Conservation (phyloP, 2,113 vertebrate genomes). For the Xenopus borealis region DNA sequence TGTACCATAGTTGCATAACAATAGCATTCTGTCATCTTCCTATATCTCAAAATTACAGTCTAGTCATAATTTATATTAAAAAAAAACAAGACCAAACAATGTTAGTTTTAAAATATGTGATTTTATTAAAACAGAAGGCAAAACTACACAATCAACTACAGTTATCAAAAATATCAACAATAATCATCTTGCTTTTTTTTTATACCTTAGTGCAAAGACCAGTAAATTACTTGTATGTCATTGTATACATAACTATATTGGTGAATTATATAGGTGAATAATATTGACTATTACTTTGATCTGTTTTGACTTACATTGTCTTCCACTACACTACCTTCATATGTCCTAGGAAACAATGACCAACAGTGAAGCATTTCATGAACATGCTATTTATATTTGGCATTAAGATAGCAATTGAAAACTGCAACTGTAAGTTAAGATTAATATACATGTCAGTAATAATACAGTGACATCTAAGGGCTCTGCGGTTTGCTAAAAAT, state of each 20-base stretch:
- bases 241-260: background rate
- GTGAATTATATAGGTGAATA: background rate
- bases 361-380: background rate
- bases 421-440: constrained; percentile 12
- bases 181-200: too few relatives aligned
- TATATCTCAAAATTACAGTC: too few relatives aligned
- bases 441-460: constrained; percentile 29
- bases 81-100: too few relatives aligned
- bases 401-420: background rate
- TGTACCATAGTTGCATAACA: too few relatives aligned
- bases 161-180: too few relatives aligned
- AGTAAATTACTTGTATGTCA: too few relatives aligned
- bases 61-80: too few relatives aligned
- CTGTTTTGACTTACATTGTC: background rate
- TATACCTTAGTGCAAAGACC: too few relatives aligned
- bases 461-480: constrained; percentile 1
- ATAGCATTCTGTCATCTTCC: too few relatives aligned
- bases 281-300: background rate
- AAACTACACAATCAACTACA: too few relatives aligned
- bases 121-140: too few relatives aligned
- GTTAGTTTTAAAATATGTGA: too few relatives aligned
- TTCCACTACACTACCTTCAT: background rate
- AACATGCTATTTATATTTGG: background rate
- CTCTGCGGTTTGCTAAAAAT: background rate
- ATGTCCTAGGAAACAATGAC: background rate